Evolutionary conservation across 2,888 invertebrate genomes (phyloP), one percentile per base, ranked within the genome.

Genomic region (Rhingia campestris): DNA sequence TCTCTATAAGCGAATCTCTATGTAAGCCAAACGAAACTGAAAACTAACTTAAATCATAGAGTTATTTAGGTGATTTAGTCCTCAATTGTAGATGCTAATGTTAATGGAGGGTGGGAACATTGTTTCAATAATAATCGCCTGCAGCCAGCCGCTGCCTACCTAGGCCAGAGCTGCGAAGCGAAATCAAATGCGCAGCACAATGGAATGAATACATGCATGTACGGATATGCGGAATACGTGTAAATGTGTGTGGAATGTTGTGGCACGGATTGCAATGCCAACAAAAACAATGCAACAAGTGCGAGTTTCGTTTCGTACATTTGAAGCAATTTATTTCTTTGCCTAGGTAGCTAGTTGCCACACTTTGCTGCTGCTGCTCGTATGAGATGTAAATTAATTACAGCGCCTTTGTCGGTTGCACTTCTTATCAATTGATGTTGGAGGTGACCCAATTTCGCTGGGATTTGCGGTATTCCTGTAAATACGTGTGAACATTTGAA

Each of bases 251-350:
- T 80, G 66, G 64, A 43, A 79, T 75, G 64, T 64, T 54, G 53
- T 43, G 43, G 49, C 69, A 51, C 43, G 58, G 51, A 69, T 69
- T 61, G 54, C 37, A 6, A 69, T 69, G 54, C 47, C 32, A 6
- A 73, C 56, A 33, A 56, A 58, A 79, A 84, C 84, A 80, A 80
- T 75, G 80, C 84, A 84, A 84, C 84, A 84, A 84, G 84, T 84
- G 84, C 49, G 30, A 80, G 64, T 59, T 69, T 70, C 53, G 58
- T 59, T 66, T 56, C 54, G n/a, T 61, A 54, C 41, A 61, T 49
- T 69, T 54, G 39, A 53, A 64, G 37, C 45, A 69, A 69, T 80
- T 64, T 61, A 70, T 74, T 80, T 70, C 79, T 67, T 53, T 51
- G 61, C 77, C 51, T 67, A 43, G 32, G 14, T 32, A 33, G 58